phyloP scores from a whole-genome alignment of 2,888 invertebrate genomes.

The Protodeltote pygarga region DNA sequence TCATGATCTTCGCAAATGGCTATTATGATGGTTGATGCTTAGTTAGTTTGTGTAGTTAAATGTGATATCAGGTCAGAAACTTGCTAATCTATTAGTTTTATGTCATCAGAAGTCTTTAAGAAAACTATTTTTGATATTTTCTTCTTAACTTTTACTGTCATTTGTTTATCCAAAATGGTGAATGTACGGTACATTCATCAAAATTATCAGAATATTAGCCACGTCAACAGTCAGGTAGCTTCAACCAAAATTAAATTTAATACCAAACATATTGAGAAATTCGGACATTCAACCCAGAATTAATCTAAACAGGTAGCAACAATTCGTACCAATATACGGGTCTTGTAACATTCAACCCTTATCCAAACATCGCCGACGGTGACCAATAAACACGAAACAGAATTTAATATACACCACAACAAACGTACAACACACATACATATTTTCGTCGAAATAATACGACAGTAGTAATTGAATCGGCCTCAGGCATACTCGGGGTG shows the following conservation, averaged over 20 bases:
- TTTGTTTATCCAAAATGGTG: too few relatives aligned
- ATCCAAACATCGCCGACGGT: slow-evolving; percentile 73
- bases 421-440: slow-evolving; percentile 78
- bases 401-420: slow-evolving; percentile 83
- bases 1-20: slow-evolving; percentile 36
- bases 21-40: slow-evolving; percentile 34
- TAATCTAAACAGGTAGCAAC: slow-evolving; percentile 55
- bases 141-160: too few relatives aligned
- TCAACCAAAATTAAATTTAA: slow-evolving; percentile 17
- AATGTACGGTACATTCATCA: too few relatives aligned
- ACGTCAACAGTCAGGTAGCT: too few relatives aligned
- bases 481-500: slow-evolving; percentile 82
- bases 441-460: slow-evolving; percentile 86
- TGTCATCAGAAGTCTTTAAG: too few relatives aligned
- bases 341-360: slow-evolving; percentile 61
- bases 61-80: neutral
- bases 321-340: slow-evolving; percentile 54
- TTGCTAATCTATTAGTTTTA: neutral
- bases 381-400: slow-evolving; percentile 82
- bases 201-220: too few relatives aligned
- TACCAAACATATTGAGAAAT: slow-evolving; percentile 40
- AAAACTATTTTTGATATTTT: too few relatives aligned
- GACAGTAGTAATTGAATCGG: slow-evolving; percentile 87
- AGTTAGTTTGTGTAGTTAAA: slow-evolving; percentile 4
- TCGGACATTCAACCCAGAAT: slow-evolving; percentile 39